These are phyloP conservation scores for Agapetus fuscipes DNA, from an alignment of 2,888 invertebrate genomes.

Conservation along the genomic window DNA sequence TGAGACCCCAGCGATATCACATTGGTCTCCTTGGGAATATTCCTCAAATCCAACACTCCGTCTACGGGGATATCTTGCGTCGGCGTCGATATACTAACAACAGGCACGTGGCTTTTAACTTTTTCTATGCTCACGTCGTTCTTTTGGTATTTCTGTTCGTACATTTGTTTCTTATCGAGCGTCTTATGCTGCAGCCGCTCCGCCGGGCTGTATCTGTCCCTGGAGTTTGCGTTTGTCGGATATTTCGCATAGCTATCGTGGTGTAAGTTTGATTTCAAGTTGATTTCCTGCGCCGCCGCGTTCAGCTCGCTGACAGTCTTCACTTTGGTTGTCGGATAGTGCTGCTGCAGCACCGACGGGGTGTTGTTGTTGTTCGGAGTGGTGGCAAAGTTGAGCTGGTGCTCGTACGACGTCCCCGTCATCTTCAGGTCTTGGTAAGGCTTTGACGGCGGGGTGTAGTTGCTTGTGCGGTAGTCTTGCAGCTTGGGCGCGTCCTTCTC, in stretches of 20 bases:
- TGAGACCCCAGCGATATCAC: slow-evolving; percentile 44
- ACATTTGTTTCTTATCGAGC: slow-evolving; percentile 3
- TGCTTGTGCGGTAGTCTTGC: slow-evolving; percentile 1
- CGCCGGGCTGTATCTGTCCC: not conserved
- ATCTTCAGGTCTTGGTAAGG: slow-evolving; percentile 19
- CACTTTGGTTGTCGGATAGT: slow-evolving; percentile 20
- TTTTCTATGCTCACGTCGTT: too few relatives aligned
- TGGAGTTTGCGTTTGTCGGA: slow-evolving; percentile 4
- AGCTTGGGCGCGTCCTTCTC: slow-evolving; percentile 6
- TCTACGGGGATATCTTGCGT: slow-evolving; percentile 17
- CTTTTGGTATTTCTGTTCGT: not conserved
- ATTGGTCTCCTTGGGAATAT: slow-evolving; percentile 35
- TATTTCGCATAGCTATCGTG: slow-evolving; percentile 3
- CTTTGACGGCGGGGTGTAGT: slow-evolving; percentile 14
- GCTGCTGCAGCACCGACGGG: too few relatives aligned
- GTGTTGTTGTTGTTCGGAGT: too few relatives aligned
- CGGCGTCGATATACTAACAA: not conserved
- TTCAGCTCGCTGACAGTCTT: slow-evolving; percentile 20
- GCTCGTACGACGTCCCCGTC: slow-evolving; percentile 16
- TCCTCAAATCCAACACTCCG: slow-evolving; percentile 20
- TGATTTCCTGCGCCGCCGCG: slow-evolving; percentile 18
- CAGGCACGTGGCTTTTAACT: not conserved
- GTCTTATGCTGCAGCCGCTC: not conserved
- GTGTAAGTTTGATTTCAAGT: slow-evolving; percentile 16
- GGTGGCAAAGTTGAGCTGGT: slow-evolving; percentile 17